Base-by-base conservation (phyloP, 2,797 vertebrate genomes). In the Merluccius polli region DNA sequence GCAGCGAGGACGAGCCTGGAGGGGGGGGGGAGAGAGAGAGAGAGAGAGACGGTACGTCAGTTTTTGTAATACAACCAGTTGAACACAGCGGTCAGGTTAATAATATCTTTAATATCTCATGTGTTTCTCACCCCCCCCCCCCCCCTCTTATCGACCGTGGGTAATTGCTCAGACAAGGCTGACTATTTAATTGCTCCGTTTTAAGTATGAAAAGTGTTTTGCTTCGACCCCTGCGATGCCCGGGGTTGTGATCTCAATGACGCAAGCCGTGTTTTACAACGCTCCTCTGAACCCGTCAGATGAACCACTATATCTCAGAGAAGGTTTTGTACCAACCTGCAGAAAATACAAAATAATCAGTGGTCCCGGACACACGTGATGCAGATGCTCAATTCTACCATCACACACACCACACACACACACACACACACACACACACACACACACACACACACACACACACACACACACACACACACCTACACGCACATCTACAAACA, bases 1-100 rank as follows among this genome's bases (percentile, higher is more conserved):
- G 93, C 65, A 98, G 92, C 12, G 96, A 92, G 29, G 96, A 89
- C 0, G 97, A 94, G 3, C 97, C 97, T 98, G 92, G 30, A 74
- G 38, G 35, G 74, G 48, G 52, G n/a, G 15, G 16, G 13, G 33
- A 33, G 21, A 12, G 63, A 6, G 67, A 31, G 67, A 16, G 67
- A 27, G 59, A 69, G 30, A 77, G 71, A 84, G 65, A 84, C 75
- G 29, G 32, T 70, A 75, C 13, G 32, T 77, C 70, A 85, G 65
- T 68, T 29, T 27, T 68, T 29, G 21, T 70, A 35, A 76, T 73
- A 75, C 32, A 73, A 8, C 52, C 29, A 76, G 52, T 75, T 72
- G 77, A 77, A 81, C 36, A 29, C 41, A 75, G 83, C 16, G 67
- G 29, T 30, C 18, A 30, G 29, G 67, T 18, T 30, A 31, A 18